Percentiles rank a stretch among this genome's conserved stretches.
These are phyloP conservation scores for Bettongia penicillata DNA, from an alignment of 2,113 vertebrate genomes.

Conservation along the genomic window DNA sequence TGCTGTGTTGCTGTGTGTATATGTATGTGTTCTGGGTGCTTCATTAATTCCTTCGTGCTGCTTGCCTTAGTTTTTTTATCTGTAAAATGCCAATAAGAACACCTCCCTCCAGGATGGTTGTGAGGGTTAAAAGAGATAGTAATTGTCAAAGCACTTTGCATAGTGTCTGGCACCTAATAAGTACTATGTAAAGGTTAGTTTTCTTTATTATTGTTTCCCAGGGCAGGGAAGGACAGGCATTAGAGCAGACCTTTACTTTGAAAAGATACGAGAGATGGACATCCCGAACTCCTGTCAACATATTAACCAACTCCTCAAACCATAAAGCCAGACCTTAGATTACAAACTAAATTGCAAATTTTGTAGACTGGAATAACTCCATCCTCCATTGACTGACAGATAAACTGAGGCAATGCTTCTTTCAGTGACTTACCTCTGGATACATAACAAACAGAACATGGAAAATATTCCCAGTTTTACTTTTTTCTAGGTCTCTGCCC, in stretches of 20 bases:
- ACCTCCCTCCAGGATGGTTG: not conserved
- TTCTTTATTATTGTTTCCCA: not conserved
- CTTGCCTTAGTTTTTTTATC: not conserved
- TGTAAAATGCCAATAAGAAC: not conserved
- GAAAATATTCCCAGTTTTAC: not conserved
- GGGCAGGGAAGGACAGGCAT: not conserved
- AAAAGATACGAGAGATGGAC: not conserved
- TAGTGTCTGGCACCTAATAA: not conserved
- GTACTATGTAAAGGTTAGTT: not conserved
- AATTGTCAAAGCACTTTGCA: not conserved
- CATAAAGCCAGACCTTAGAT: not conserved
- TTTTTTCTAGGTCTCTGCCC: not conserved
- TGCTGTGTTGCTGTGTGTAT: too few relatives aligned
- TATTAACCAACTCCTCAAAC: not conserved
- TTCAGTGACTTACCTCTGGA: not conserved
- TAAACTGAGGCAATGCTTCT: not conserved
- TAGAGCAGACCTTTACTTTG: not conserved
- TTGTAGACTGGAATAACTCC: not conserved
- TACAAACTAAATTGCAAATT: too few relatives aligned
- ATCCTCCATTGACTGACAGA: not conserved
- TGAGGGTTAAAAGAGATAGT: not conserved
- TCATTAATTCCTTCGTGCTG: not conserved
- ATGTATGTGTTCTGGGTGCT: too few relatives aligned
- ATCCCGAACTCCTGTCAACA: not conserved
- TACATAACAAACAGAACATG: not conserved